Conservation (phyloP, 2,888 invertebrate species). For the Ormyrus thymus region DNA sequence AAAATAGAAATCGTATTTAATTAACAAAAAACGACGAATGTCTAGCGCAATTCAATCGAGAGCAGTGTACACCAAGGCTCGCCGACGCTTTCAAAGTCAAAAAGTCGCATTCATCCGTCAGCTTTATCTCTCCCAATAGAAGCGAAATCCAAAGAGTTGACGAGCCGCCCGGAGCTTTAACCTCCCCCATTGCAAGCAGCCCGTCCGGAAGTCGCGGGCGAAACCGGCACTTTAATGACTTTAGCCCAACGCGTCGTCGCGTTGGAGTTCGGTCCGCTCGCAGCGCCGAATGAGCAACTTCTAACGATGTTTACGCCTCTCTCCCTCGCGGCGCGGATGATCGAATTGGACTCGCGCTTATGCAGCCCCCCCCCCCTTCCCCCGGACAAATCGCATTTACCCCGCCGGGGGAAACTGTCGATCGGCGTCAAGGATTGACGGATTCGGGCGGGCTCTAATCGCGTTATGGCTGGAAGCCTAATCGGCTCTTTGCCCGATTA, state of each 20-base stretch:
- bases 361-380: too few species aligned
- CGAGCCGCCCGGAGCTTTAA: too few species aligned
- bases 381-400: conserved; percentile 30
- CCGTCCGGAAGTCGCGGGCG: neutral
- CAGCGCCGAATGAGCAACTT: conserved; percentile 27
- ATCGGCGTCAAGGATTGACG: conserved; percentile 24
- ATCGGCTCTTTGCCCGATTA: too few species aligned
- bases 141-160: too few species aligned
- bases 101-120: too few species aligned
- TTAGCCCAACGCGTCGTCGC: conserved; percentile 14
- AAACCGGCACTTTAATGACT: conserved; percentile 29
- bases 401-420: conserved; percentile 16
- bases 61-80: too few species aligned
- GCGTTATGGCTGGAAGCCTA: neutral
- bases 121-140: too few species aligned
- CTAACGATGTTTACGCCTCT: conserved; percentile 42
- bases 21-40: too few species aligned
- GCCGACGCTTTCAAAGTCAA: too few species aligned
- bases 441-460: conserved; percentile 29
- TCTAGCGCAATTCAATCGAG: too few species aligned
- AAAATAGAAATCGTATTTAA: too few species aligned
- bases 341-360: conserved; percentile 26
- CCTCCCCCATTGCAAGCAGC: neutral
- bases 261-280: neutral
- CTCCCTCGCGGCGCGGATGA: neutral